A percentile compares a stretch with the other conserved stretches of the same genome.
Conservation (phyloP, 2,797 vertebrate genomes). For the Sarcophilus harrisii region DNA sequence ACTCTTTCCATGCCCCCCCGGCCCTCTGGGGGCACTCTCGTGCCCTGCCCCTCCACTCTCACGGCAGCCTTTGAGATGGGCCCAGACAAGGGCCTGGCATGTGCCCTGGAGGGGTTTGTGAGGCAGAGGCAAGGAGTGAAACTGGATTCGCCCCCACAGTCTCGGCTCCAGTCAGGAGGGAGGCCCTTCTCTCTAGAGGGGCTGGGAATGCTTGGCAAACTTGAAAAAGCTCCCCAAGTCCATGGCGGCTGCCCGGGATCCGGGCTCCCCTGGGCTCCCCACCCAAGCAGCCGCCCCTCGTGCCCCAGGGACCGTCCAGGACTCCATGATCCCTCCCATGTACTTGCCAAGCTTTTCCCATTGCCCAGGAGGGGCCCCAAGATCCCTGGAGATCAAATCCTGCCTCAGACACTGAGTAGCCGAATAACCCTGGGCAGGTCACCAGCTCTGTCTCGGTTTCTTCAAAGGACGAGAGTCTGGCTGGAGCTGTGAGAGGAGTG, state of each 20-base stretch:
- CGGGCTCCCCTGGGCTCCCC: background rate
- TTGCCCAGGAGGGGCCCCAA: background rate
- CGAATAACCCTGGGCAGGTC: background rate
- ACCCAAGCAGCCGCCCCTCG: background rate
- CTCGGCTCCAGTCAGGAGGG: background rate
- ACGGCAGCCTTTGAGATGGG: background rate
- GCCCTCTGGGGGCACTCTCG: background rate
- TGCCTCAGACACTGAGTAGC: background rate
- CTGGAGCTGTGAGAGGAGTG: background rate
- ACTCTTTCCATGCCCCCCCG: background rate
- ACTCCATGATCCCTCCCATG: background rate
- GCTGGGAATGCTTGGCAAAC: background rate
- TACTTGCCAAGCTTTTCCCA: background rate
- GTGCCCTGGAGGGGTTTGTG: background rate
- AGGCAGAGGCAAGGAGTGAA: background rate
- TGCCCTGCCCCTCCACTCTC: background rate
- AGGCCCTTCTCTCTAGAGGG: background rate
- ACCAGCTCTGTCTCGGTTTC: background rate
- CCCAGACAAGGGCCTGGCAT: background rate
- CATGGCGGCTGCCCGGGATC: background rate
- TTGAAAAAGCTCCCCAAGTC: background rate
- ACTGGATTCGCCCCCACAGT: background rate
- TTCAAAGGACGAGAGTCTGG: background rate
- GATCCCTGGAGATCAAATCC: background rate
- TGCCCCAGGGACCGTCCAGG: background rate